Conservation (phyloP, 2,797 vertebrate species). For the Mallotus villosus region DNA sequence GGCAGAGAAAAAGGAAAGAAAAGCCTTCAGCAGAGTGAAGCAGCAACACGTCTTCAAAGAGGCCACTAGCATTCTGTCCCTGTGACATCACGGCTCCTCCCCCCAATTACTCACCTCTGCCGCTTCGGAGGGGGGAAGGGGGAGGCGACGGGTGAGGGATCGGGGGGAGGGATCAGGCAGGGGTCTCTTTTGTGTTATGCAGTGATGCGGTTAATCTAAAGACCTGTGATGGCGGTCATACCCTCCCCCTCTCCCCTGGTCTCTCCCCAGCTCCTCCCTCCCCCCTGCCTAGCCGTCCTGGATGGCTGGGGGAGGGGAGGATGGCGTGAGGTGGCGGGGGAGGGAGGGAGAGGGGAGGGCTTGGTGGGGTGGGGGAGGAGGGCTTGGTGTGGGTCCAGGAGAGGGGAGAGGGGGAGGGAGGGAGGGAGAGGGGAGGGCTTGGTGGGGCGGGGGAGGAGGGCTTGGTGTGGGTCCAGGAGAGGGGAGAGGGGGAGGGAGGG, state of each 20-base stretch:
- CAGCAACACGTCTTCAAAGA: conserved; percentile 4
- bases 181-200: conserved; percentile 41
- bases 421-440: neutral
- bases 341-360: too few species aligned
- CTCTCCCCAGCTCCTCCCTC: conserved; percentile 23
- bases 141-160: conserved; percentile 18
- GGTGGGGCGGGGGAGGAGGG: too few species aligned
- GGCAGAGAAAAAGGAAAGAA: neutral
- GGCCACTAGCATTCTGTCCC: conserved; percentile 2
- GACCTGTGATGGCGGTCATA: conserved; percentile 47
- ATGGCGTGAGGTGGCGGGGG: conserved; percentile 8
- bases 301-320: conserved; percentile 21
- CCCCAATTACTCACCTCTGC: conserved; percentile 17
- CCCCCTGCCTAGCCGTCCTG: conserved; percentile 12
- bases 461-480: conserved; percentile 20
- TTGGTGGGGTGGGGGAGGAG: too few species aligned
- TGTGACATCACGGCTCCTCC: conserved; percentile 8
- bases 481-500: too few species aligned
- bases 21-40: neutral
- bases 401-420: conserved; percentile 43
- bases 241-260: neutral
- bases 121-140: neutral
- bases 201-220: conserved; percentile 49
- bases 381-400: conserved; percentile 20
- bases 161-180: neutral